Evolutionary conservation across 2,113 vertebrate genomes (phyloP), one percentile per base, ranked within the genome.

Genomic region (Herpetotheres cachinnans): DNA sequence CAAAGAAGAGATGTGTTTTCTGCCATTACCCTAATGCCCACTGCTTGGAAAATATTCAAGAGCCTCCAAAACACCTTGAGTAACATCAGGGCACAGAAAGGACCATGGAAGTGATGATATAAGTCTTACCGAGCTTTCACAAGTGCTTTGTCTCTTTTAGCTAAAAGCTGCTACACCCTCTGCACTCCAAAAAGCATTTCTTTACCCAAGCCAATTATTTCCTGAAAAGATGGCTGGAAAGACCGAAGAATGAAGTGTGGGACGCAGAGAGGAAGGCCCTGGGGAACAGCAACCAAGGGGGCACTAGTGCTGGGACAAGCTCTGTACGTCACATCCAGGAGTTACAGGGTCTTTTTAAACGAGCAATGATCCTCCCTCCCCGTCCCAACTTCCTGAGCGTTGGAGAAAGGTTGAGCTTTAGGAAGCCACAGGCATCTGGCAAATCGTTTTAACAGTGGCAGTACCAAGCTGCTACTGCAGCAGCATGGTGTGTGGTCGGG

Each of bases 261-360:
- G 81, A 67, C 71, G 29, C 8, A 78, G 50, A 82, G 50, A 83
- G 9, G 17, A n/a, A 38, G 24, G 70, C 18, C 18, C 22, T 30
- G 49, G n/a, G 32, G 32, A 84, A n/a, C 26, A n/a, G 55, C 7
- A 19, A 78, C 55, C 29, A 14, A 34, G 58, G 50, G 47, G 58
- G 22, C 7, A 47, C 47, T 4, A 44, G 9, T 11, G 38, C 40
- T 44, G 38, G 38, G 38, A 58, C 38, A 63, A 87, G 50, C 56
- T 71, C 87, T 1, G 0, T 36, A 47, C 0, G 0, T 46, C 81
- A 59, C 2, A 2, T 10, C 32, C 36, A 34, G 59, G 16, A 65
- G 16, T 67, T 32, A 81, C 13, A 29, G 32, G 25, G 14, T 8
- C 38, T 54, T 71, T 40, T 26, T 13, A 27, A 56, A 14, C 0